These are phyloP conservation scores for Vespertilio murinus DNA, from an alignment of 2,797 vertebrate genomes.

Conservation along the genomic window DNA sequence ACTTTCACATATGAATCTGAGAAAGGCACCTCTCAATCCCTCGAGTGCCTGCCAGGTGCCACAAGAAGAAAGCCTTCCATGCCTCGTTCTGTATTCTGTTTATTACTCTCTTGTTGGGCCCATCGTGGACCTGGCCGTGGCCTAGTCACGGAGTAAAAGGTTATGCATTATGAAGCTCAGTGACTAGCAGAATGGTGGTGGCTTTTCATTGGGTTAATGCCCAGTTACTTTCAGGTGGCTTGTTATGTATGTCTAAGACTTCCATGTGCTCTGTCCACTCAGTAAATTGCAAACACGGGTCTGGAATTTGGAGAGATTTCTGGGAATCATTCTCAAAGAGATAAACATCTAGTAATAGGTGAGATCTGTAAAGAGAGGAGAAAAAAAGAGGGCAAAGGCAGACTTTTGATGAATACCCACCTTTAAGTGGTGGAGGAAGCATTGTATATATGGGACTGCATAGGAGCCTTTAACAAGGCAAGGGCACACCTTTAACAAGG, in stretches of 20 bases:
- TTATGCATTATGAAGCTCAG: neutral
- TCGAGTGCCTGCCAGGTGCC: neutral
- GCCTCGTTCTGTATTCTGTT: neutral
- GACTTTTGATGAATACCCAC: neutral
- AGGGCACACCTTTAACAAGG: accelerated
- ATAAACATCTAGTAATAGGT: neutral
- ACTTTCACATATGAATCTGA: neutral
- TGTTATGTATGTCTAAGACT: neutral
- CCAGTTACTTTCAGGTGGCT: neutral
- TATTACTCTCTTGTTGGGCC: neutral
- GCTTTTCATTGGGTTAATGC: neutral
- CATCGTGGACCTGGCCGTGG: neutral
- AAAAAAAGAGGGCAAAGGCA: neutral
- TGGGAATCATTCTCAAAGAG: neutral
- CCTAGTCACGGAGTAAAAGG: neutral
- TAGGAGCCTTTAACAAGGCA: neutral
- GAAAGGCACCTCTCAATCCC: neutral
- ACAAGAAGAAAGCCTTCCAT: neutral
- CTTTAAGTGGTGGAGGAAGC: neutral
- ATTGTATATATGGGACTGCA: neutral
- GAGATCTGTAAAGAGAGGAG: neutral
- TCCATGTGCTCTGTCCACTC: neutral
- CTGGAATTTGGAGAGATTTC: neutral
- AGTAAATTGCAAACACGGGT: neutral
- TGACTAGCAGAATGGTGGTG: neutral